Evolutionary conservation across 2,113 vertebrate species (phyloP).

Genomic region (Festucalex cinctus): DNA sequence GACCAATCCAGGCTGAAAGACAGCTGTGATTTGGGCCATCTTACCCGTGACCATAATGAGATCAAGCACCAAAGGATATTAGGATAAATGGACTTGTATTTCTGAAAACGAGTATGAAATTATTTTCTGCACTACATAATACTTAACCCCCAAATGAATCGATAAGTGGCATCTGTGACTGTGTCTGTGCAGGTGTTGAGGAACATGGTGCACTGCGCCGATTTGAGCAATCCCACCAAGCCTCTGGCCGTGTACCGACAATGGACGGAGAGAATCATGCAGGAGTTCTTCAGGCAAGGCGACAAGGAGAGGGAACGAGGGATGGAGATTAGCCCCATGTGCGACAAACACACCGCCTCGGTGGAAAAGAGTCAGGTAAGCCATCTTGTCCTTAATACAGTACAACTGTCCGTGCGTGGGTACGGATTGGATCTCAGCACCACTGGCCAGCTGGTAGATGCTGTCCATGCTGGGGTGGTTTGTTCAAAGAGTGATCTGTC

Average conservation of each 20-base stretch:
- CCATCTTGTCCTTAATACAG: neutral
- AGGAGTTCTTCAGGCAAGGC: conserved; percentile 90
- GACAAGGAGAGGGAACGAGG: conserved; percentile 86
- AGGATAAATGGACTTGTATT: neutral
- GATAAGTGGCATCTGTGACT: neutral
- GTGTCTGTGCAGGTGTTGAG: conserved; percentile 78
- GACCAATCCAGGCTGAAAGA: too few relatives aligned
- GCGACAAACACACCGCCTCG: conserved; percentile 89
- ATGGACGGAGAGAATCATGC: conserved; percentile 92
- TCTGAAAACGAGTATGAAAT: too few relatives aligned
- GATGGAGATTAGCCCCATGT: conserved; percentile 95
- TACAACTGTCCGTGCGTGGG: neutral
- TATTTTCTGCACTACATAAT: too few relatives aligned
- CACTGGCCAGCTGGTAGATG: neutral
- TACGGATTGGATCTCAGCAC: neutral
- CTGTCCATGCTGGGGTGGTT: neutral
- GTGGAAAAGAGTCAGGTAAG: conserved; percentile 91
- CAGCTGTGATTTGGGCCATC: too few relatives aligned
- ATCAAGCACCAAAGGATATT: neutral
- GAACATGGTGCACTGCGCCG: conserved; percentile 93
- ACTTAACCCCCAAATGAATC: neutral
- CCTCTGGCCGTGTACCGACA: conserved; percentile 87
- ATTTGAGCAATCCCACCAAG: conserved; percentile 92
- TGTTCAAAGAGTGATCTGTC: conserved; percentile 23
- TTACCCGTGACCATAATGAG: too few relatives aligned